Evolutionary conservation across 2,797 vertebrate genomes (phyloP), one percentile per base, ranked within the genome.

Genomic region (Cynopterus sphinx): DNA sequence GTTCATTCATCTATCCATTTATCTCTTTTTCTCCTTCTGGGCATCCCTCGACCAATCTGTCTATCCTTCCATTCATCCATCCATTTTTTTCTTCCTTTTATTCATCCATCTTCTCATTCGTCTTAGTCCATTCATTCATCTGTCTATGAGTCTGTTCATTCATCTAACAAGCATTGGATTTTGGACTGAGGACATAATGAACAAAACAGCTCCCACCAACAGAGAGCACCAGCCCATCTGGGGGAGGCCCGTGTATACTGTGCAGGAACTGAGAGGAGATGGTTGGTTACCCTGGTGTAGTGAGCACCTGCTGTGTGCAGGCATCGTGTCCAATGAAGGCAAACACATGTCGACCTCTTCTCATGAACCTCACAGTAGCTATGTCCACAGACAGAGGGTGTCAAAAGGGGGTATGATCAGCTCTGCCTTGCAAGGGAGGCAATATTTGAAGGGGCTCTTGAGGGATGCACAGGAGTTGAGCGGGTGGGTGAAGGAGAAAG

Each of bases 271-370:
- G 41, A 82, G 81, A 68, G 53, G 36, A 13, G 24, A 6, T 0
- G 53, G 70, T 24, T 1, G 0, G 36, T 22, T 57, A 11, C 21
- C 46, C 11, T 0, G 4, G 53, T 1, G 12, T 1, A 1, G 49
- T 0, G 49, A 81, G 41, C 6, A 0, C 82, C 83, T 63, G 16
- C 53, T 31, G 21, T 31, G 10, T 39, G 46, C n/a, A 31, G 51
- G 46, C 22, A 9, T 3, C 4, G 31, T 21, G 26, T 31, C 41
- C 12, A 1, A 26, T 9, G 36, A 24, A 26, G 68, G 26, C 28
- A 41, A 15, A 3, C 5, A 5, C 26, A 1, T 1, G 4, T 21
- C 15, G 28, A 0, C 71, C 43, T 51, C 61, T 49, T 61, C 59
- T 65, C 61, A 6, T 51, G 81, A 36, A 26, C 39, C 77, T 79